Conservation (phyloP, 2,797 vertebrate genomes). For the Poecilia wingei region DNA sequence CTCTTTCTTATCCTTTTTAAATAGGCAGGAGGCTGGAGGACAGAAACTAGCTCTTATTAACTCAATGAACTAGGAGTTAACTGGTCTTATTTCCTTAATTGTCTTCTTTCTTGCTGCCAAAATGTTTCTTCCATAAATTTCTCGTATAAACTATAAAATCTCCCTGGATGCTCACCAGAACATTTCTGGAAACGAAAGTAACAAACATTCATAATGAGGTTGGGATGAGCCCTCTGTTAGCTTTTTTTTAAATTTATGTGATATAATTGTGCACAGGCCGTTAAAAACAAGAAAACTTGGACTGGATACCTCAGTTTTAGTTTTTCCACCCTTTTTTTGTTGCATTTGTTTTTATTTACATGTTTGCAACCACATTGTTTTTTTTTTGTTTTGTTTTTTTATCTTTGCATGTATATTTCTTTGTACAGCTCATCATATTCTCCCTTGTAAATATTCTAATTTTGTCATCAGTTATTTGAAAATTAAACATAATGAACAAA, state of each 20-base stretch:
- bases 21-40: slow-evolving; percentile 17
- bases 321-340: slow-evolving; percentile 34
- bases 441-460: slow-evolving; percentile 94
- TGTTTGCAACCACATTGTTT: slow-evolving; percentile 53
- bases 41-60: slow-evolving; percentile 14
- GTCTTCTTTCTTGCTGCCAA: slow-evolving; percentile 60
- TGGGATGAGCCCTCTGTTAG: slow-evolving; percentile 29
- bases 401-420: slow-evolving; percentile 98
- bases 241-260: slow-evolving; percentile 52
- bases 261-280: slow-evolving; percentile 54
- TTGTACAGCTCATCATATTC: slow-evolving; percentile 95
- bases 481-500: slow-evolving; percentile 94
- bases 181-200: background rate
- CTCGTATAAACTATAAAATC: slow-evolving; percentile 1
- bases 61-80: slow-evolving; percentile 15
- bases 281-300: slow-evolving; percentile 67
- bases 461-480: slow-evolving; percentile 96
- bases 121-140: slow-evolving; percentile 34
- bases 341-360: slow-evolving; percentile 70
- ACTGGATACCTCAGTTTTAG: slow-evolving; percentile 87
- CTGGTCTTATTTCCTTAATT: slow-evolving; percentile 37
- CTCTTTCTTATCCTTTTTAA: slow-evolving; percentile 9
- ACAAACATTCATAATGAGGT: background rate
- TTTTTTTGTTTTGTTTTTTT: slow-evolving; percentile 44
- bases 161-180: background rate